A percentile compares a stretch with the other conserved stretches of the same genome.
phyloP scores from a whole-genome alignment of 2,113 vertebrate species.

The Plecotus auritus region DNA sequence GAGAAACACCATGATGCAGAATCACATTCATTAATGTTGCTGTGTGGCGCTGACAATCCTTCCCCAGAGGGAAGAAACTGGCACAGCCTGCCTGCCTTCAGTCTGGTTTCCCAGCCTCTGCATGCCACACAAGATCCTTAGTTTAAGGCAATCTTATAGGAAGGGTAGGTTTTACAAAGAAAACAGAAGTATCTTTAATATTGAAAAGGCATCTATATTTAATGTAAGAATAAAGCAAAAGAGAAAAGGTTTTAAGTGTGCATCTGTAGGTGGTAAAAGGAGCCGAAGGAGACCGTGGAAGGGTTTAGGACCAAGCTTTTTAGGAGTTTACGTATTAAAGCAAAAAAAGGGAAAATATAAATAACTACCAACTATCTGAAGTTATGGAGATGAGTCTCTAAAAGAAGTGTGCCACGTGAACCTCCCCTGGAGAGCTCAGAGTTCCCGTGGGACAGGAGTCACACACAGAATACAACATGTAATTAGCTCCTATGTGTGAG shows the following conservation, averaged over 20 bases:
- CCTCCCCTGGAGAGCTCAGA: background rate
- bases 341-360: constrained; percentile 3
- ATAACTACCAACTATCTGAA: background rate
- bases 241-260: constrained; percentile 15
- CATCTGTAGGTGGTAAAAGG: background rate
- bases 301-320: background rate
- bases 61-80: background rate
- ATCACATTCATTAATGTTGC: background rate
- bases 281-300: background rate
- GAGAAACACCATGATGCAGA: constrained; percentile 12
- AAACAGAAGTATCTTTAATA: background rate
- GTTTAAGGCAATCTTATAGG: background rate
- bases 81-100: background rate
- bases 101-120: background rate
- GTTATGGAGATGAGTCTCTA: background rate
- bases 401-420: background rate
- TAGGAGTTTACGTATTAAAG: constrained; percentile 30
- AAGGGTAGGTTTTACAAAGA: background rate
- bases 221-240: constrained; percentile 33
- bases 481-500: background rate
- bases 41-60: background rate
- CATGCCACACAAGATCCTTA: background rate
- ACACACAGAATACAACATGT: background rate
- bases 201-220: constrained; percentile 24
- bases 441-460: background rate